Conservation (phyloP, 2,797 vertebrate species). For the Ptychobarbus kaznakovi region DNA sequence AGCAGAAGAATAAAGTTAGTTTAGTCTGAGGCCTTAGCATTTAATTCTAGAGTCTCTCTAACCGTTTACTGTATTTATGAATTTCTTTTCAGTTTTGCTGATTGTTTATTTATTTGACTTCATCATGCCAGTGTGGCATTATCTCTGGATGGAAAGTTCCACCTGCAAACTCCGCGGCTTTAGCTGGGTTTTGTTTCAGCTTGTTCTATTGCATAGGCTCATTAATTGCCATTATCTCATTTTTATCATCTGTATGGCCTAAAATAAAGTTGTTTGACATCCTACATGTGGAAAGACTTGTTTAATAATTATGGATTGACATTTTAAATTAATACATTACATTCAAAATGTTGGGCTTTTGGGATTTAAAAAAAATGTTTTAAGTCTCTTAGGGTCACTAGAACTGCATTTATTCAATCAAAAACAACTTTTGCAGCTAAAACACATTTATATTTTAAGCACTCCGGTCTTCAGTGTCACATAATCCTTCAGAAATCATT, state of each 20-base stretch:
- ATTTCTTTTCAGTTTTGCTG: conserved; percentile 29
- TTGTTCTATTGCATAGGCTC: conserved; percentile 16
- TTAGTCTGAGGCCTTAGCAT: conserved; percentile 48
- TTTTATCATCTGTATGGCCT: not conserved
- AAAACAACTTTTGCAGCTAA: not conserved
- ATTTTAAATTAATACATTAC: not conserved
- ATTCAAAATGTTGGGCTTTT: not conserved
- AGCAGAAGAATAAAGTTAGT: conserved; percentile 45
- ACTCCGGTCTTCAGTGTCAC: not conserved
- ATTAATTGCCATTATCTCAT: not conserved
- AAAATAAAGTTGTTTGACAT: conserved; percentile 28
- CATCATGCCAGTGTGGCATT: conserved; percentile 8
- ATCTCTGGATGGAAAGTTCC: conserved; percentile 31
- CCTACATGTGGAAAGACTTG: not conserved
- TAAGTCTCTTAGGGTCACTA: not conserved
- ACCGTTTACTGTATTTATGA: conserved; percentile 31
- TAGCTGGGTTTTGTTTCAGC: conserved; percentile 5
- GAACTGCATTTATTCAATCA: not conserved
- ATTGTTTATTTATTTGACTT: conserved; percentile 56
- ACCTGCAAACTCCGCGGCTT: conserved; percentile 15
- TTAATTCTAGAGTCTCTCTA: not conserved
- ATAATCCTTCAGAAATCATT: not conserved
- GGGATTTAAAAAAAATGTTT: not conserved
- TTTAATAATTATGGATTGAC: not conserved
- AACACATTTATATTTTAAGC: not conserved